Base-by-base conservation (phyloP, 2,113 vertebrate genomes). In the Centropristis striata region DNA sequence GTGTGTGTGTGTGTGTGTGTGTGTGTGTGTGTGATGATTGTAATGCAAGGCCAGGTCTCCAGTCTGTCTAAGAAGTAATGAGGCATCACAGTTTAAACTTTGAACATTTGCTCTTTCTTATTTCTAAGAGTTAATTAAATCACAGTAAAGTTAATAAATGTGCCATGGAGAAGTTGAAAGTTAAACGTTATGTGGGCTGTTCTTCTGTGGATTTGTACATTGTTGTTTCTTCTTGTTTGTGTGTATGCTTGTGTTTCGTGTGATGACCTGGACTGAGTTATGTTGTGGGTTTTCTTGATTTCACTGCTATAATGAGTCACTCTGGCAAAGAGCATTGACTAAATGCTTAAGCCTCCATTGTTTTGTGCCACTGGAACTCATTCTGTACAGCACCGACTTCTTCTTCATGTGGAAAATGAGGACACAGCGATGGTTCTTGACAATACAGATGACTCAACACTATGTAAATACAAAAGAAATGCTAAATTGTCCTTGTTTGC, bases 61-160 rank as follows among this genome's bases (percentile, higher is more conserved):
- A 60, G 63, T 70, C 58, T 88, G 78, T 80, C 12, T 3, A 69
- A 55, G 64, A 80, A 47, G 73, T 85, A 90, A 90, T 85, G 86
- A 90, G 78, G 37, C 80, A 1, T 73, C 59, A 46, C 39, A 42
- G 80, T 85, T 86, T 73, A 73, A 6, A 0, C 81, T 81, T 83
- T 81, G 71, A 75, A 61, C 53, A 32, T 57, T 64, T 80, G 44
- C 3, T 1, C 25, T 75, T 71, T 73, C 47, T 63, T 69, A 41
- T 71, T 81, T 65, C 16, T 59, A 4, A 46, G 61, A 68, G 47
- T 78, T 78, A 78, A 81, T 91, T 66, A 69, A 67, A 79, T 72
- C 58, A 53, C 42, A 83, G 60, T 80, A 55, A 75, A 58, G 77
- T 75, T 81, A 71, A 72, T 65, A 63, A 71, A 70, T 64, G 21